These are phyloP conservation scores for Arvicola amphibius DNA, from an alignment of 2,797 vertebrate genomes.

Conservation along the genomic window DNA sequence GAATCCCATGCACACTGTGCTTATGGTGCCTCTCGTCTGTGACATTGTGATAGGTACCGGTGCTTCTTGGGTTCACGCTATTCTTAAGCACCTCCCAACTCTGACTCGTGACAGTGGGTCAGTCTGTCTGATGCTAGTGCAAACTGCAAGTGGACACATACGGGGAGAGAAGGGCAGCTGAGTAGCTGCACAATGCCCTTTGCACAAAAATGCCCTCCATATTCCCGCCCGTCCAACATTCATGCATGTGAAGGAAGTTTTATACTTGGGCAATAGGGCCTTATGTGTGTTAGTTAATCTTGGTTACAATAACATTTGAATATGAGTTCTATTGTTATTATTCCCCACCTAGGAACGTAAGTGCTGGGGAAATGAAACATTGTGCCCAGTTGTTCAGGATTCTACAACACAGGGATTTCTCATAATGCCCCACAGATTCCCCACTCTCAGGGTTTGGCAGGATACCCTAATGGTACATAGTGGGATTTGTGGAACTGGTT, in stretches of 20 bases:
- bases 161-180: background rate
- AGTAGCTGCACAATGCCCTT: background rate
- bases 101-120: background rate
- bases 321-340: background rate
- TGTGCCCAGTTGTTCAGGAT: background rate
- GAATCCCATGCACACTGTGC: background rate
- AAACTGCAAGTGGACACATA: background rate
- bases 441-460: background rate
- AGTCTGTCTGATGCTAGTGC: background rate
- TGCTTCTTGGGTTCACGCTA: background rate
- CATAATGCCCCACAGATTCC: background rate
- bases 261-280: background rate
- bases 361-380: conserved; percentile 33
- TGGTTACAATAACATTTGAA: background rate
- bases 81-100: background rate
- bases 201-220: background rate
- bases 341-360: conserved; percentile 38
- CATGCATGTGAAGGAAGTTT: background rate
- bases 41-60: background rate
- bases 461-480: background rate
- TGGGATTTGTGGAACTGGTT: background rate
- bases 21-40: background rate
- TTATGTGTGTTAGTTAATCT: background rate
- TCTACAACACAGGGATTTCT: background rate
- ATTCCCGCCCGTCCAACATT: background rate